Evolutionary conservation across 2,888 invertebrate genomes (phyloP).

Genomic region (Philereme vetulata): DNA sequence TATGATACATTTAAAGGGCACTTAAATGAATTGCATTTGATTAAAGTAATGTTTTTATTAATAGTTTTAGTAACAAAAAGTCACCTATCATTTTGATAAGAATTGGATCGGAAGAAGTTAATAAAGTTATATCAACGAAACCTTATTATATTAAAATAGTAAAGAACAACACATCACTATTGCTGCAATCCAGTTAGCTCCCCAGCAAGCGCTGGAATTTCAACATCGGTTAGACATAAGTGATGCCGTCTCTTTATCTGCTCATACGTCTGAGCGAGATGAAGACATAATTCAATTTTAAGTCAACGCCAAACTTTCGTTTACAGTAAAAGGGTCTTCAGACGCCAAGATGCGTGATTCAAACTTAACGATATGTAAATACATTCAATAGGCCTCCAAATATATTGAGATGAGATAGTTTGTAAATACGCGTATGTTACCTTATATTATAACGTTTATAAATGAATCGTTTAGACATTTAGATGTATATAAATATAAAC

Average conservation of each 20-base stretch:
- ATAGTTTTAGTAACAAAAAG: too few relatives aligned
- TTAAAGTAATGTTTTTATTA: too few relatives aligned
- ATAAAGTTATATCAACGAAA: too few relatives aligned
- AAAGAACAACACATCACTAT: conserved; percentile 22
- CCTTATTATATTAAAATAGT: too few relatives aligned
- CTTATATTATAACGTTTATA: conserved; percentile 29
- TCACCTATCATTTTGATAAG: too few relatives aligned
- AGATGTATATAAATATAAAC: conserved; percentile 15
- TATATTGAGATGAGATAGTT: conserved; percentile 47
- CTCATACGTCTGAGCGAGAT: conserved; percentile 29
- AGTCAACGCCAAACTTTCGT: conserved; percentile 36
- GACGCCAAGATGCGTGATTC: conserved; percentile 50
- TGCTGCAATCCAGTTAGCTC: conserved; percentile 57
- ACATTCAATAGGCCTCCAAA: conserved; percentile 45
- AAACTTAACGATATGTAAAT: conserved; percentile 55
- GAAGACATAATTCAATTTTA: conserved; percentile 38
- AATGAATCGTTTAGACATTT: conserved; percentile 21
- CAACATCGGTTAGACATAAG: conserved; percentile 49
- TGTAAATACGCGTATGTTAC: conserved; percentile 45
- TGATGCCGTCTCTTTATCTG: conserved; percentile 45
- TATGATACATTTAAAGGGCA: too few relatives aligned
- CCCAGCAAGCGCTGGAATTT: conserved; percentile 45
- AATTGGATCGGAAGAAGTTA: too few relatives aligned
- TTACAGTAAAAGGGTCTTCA: conserved; percentile 38
- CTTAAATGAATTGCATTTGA: too few relatives aligned